Evolutionary conservation across 2,888 invertebrate species (phyloP).

Genomic region (Craniophora ligustri): DNA sequence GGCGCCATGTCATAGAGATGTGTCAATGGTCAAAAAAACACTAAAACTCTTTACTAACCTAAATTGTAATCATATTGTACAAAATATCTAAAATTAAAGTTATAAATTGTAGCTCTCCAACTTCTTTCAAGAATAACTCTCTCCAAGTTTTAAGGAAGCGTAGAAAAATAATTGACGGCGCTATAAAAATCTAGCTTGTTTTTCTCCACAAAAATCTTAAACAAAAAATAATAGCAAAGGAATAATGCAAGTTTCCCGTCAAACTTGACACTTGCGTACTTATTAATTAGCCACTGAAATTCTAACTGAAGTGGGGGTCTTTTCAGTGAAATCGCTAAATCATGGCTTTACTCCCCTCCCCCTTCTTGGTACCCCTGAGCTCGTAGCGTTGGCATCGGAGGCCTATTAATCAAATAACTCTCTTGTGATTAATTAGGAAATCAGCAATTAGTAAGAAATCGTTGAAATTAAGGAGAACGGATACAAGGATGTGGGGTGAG

Average conservation of each 20-base stretch:
- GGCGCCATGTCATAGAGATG: slow-evolving; percentile 53
- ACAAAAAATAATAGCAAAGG: slow-evolving; percentile 18
- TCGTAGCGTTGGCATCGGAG: slow-evolving; percentile 62
- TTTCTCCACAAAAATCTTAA: neutral
- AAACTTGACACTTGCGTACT: slow-evolving; percentile 65
- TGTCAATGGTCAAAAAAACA: slow-evolving; percentile 60
- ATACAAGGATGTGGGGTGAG: slow-evolving; percentile 1
- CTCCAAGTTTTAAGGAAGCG: slow-evolving; percentile 11
- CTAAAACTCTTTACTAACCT: slow-evolving; percentile 1
- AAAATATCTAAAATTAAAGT: slow-evolving; percentile 9
- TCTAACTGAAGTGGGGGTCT: slow-evolving; percentile 59
- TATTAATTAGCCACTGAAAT: slow-evolving; percentile 77
- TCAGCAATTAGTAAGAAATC: slow-evolving; percentile 82
- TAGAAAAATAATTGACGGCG: slow-evolving; percentile 17
- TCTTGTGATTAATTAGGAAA: slow-evolving; percentile 86
- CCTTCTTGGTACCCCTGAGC: slow-evolving; percentile 47
- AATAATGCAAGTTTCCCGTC: slow-evolving; percentile 38
- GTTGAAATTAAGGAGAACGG: slow-evolving; percentile 68
- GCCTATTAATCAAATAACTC: slow-evolving; percentile 86
- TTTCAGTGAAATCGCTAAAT: slow-evolving; percentile 56
- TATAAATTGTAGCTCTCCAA: neutral
- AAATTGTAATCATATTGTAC: too few relatives aligned
- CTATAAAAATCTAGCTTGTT: slow-evolving; percentile 5
- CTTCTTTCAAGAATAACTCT: slow-evolving; percentile 21
- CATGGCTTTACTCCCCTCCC: slow-evolving; percentile 61